Conservation (phyloP, 1,140 invertebrate species). For the Drosophila arizonae region DNA sequence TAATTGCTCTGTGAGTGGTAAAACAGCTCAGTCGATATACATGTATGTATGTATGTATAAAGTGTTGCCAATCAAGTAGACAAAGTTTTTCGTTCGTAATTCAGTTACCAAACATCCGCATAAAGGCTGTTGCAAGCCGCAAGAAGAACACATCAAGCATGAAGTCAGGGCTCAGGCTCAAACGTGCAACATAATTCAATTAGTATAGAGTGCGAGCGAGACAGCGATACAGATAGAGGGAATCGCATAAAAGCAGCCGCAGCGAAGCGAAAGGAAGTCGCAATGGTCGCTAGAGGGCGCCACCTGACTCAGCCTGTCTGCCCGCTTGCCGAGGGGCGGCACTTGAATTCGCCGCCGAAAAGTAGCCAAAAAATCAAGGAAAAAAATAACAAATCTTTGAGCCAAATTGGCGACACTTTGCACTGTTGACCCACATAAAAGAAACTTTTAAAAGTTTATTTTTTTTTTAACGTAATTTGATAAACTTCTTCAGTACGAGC, state of each 20-base stretch:
- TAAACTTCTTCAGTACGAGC: slow-evolving; percentile 31
- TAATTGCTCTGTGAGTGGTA: not conserved
- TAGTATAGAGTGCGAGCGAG: slow-evolving; percentile 42
- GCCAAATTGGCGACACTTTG: slow-evolving; percentile 22
- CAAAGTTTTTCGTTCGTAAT: slow-evolving; percentile 48
- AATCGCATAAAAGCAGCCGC: slow-evolving; percentile 26
- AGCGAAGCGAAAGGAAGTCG: slow-evolving; percentile 55
- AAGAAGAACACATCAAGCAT: slow-evolving; percentile 60
- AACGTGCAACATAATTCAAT: slow-evolving; percentile 78
- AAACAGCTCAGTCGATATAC: not conserved
- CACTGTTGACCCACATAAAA: slow-evolving; percentile 43
- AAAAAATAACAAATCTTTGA: slow-evolving; percentile 8
- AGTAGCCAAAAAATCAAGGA: slow-evolving; percentile 10
- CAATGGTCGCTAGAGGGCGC: slow-evolving; percentile 14
- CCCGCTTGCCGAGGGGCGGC: slow-evolving; percentile 5
- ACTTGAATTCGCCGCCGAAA: slow-evolving; percentile 18
- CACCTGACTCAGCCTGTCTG: not conserved
- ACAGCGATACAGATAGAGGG: too few species aligned
- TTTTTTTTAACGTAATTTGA: slow-evolving; percentile 36
- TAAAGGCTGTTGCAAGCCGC: slow-evolving; percentile 42
- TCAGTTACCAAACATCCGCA: slow-evolving; percentile 70
- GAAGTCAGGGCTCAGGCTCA: slow-evolving; percentile 50
- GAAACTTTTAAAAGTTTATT: slow-evolving; percentile 9
- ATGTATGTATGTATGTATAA: too few species aligned
- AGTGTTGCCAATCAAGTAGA: slow-evolving; percentile 6